These are phyloP conservation scores for Sinocyclocheilus anophthalmus DNA, from an alignment of 2,113 vertebrate genomes.

Conservation along the genomic window DNA sequence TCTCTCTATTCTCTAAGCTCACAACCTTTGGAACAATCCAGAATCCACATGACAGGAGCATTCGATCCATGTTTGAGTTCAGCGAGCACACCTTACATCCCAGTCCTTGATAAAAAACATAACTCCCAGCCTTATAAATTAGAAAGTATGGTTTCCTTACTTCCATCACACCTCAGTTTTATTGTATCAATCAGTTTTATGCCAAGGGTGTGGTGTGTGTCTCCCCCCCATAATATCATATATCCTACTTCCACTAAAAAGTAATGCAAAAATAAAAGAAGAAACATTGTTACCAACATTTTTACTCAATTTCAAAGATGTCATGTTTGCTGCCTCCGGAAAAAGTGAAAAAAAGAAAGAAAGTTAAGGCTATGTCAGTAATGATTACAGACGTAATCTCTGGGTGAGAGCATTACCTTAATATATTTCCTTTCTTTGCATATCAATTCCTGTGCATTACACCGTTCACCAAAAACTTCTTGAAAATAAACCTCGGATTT, in stretches of 20 bases:
- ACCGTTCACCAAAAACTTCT: background rate
- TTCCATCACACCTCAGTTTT: conserved; percentile 16
- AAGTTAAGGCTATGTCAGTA: conserved; percentile 1
- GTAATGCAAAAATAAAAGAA: background rate
- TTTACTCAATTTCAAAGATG: background rate
- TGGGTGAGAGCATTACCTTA: background rate
- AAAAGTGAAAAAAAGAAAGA: background rate
- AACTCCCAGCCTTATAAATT: background rate
- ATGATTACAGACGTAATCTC: background rate
- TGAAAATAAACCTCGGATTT: background rate
- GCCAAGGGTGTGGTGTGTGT: no score
- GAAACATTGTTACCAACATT: background rate
- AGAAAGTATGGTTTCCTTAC: background rate
- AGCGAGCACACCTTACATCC: conserved; percentile 3
- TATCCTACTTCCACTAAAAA: background rate
- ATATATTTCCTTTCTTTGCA: background rate
- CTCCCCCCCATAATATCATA: background rate
- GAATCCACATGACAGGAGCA: background rate
- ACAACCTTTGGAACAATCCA: conserved; percentile 1
- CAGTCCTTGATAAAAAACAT: conserved; percentile 10
- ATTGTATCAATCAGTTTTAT: conserved; percentile 8
- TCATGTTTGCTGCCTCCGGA: background rate
- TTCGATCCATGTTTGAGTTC: conserved; percentile 27
- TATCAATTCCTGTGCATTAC: background rate
- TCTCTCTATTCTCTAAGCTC: background rate